Conservation (phyloP, 2,888 invertebrate species). For the Orchesella flavescens region DNA sequence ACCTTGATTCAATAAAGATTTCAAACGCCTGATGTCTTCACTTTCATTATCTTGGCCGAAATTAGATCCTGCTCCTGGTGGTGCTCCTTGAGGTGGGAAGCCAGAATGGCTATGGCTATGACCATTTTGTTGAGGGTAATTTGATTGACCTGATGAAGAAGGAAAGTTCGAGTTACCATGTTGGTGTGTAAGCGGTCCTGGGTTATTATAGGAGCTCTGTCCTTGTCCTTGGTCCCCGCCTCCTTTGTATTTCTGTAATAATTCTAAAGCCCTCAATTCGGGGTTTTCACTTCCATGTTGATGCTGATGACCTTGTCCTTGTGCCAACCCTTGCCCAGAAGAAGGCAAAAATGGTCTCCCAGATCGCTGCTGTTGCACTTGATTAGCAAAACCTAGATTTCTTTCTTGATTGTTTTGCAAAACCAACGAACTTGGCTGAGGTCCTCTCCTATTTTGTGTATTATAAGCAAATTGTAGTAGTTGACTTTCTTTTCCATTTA, state of each 20-base stretch:
- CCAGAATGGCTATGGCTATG: too few relatives aligned
- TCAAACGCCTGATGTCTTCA: conserved; percentile 44
- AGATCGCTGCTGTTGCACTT: conserved; percentile 8
- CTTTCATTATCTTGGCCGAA: conserved; percentile 44
- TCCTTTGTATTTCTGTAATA: conserved; percentile 34
- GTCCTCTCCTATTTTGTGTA: conserved; percentile 50
- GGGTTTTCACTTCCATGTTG: conserved; percentile 41
- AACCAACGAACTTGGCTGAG: conserved; percentile 39
- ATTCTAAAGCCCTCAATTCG: conserved; percentile 30
- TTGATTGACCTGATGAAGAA: too few relatives aligned
- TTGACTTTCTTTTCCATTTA: conserved; percentile 36
- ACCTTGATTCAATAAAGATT: conserved; percentile 41
- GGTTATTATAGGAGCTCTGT: too few relatives aligned
- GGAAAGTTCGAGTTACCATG: too few relatives aligned
- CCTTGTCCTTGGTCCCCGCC: too few relatives aligned
- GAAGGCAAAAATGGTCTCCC: neutral
- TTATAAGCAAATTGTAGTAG: conserved; percentile 46
- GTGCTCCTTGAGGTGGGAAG: conserved; percentile 1
- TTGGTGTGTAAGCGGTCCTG: too few relatives aligned
- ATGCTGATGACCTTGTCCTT: neutral
- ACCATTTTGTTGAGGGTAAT: too few relatives aligned
- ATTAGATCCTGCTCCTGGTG: neutral
- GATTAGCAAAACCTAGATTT: conserved; percentile 41
- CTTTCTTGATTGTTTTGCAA: conserved; percentile 38
- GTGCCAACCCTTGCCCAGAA: neutral